Evolutionary conservation across 2,888 invertebrate genomes (phyloP).

Genomic region (Andrena haemorrhoa): DNA sequence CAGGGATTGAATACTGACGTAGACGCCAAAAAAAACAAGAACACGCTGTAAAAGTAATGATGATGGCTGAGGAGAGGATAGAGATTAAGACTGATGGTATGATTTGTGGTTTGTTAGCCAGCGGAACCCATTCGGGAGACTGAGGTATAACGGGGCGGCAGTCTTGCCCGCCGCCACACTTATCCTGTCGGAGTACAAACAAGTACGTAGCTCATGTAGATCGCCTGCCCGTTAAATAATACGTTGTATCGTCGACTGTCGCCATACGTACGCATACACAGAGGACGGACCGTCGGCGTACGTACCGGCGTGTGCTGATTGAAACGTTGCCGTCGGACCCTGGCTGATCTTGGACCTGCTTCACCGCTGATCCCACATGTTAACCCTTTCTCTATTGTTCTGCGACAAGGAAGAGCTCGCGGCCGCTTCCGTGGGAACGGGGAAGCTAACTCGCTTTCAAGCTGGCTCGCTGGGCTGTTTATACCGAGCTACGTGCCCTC

Average conservation of each 20-base stretch:
- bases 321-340: constrained; percentile 57
- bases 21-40: constrained; percentile 38
- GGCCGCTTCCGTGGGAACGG: not conserved
- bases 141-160: constrained; percentile 89
- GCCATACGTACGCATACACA: constrained; percentile 75
- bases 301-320: constrained; percentile 64
- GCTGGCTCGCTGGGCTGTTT: not conserved
- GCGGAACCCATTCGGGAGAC: constrained; percentile 91
- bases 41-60: constrained; percentile 50
- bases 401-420: not conserved
- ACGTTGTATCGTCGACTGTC: constrained; percentile 79
- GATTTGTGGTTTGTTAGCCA: constrained; percentile 88
- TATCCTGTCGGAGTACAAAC: constrained; percentile 88
- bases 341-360: not conserved
- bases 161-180: constrained; percentile 86
- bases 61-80: constrained; percentile 51
- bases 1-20: constrained; percentile 48
- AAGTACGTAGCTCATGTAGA: constrained; percentile 87
- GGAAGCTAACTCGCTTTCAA: not conserved
- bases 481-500: not conserved
- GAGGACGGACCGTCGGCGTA: constrained; percentile 72
- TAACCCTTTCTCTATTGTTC: not conserved
- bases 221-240: constrained; percentile 82
- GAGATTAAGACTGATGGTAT: constrained; percentile 81
- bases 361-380: not conserved